Percentiles rank a stretch among this genome's conserved stretches.
These are phyloP conservation scores for Caprella mutica DNA, from an alignment of 2,888 invertebrate species.

Conservation along the genomic window DNA sequence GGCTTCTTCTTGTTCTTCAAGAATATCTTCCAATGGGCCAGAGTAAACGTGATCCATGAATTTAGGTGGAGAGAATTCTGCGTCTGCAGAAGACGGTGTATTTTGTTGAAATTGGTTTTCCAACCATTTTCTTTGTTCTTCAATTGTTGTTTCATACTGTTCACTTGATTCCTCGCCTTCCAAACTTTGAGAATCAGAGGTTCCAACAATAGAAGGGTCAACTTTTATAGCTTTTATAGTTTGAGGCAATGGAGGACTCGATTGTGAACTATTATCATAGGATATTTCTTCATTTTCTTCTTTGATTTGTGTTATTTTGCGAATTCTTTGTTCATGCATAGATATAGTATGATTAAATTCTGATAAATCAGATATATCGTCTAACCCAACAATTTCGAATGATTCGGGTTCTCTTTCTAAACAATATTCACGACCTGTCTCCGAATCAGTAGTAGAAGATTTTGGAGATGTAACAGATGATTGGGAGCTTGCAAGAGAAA, in stretches of 20 bases:
- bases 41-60: conserved; percentile 41
- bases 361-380: conserved; percentile 27
- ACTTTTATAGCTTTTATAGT: conserved; percentile 31
- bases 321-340: conserved; percentile 29
- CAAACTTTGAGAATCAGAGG: conserved; percentile 18
- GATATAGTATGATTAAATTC: conserved; percentile 29
- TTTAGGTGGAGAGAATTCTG: conserved; percentile 47
- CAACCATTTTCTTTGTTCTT: conserved; percentile 62
- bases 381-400: conserved; percentile 32
- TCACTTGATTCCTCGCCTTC: conserved; percentile 47
- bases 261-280: conserved; percentile 36
- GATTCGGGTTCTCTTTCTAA: conserved; percentile 28
- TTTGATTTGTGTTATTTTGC: conserved; percentile 39
- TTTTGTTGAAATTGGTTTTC: conserved; percentile 74
- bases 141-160: conserved; percentile 25
- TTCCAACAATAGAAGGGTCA: conserved; percentile 11
- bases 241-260: conserved; percentile 14
- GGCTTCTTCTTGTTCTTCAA: conserved; percentile 61
- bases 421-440: conserved; percentile 45
- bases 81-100: conserved; percentile 38
- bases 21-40: conserved; percentile 67
- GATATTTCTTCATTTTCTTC: conserved; percentile 47
- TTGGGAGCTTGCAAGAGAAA: conserved; percentile 40
- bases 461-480: conserved; percentile 49
- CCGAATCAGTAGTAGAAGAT: conserved; percentile 49